Conservation (phyloP, 2,113 vertebrate genomes). For the Otus sunia region DNA sequence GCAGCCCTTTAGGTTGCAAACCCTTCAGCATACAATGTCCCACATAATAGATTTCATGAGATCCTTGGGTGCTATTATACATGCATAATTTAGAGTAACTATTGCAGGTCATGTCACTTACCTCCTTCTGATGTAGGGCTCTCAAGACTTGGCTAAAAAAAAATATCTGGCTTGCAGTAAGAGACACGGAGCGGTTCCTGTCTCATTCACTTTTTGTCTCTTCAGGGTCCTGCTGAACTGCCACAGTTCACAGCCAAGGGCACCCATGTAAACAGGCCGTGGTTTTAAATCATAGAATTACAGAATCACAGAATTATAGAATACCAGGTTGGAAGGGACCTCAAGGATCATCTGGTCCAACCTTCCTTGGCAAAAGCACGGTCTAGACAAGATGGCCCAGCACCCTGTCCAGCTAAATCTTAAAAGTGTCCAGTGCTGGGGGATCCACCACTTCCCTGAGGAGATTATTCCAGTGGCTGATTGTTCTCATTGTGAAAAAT, state of each 20-base stretch:
- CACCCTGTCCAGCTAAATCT: too few species aligned
- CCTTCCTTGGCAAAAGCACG: neutral
- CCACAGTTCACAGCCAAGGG: neutral
- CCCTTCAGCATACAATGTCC: neutral
- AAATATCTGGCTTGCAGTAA: neutral
- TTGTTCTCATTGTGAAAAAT: too few species aligned
- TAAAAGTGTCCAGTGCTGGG: too few species aligned
- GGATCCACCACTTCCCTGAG: too few species aligned
- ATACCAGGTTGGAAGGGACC: neutral
- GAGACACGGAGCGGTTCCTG: neutral
- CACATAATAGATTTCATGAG: neutral
- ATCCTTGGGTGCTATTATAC: neutral
- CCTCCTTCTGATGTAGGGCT: neutral
- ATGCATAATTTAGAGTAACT: neutral
- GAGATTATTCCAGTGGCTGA: too few species aligned
- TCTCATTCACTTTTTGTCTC: neutral
- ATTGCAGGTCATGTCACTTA: neutral
- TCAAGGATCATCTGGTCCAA: neutral
- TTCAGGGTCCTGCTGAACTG: neutral
- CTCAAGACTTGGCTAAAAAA: neutral
- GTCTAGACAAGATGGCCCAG: too few species aligned
- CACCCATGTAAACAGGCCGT: rapidly evolving
- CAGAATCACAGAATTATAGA: neutral
- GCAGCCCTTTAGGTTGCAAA: neutral
- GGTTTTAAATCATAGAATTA: neutral